Evolutionary conservation across 2,797 vertebrate species (phyloP).

Genomic region (Crenuchus spilurus): DNA sequence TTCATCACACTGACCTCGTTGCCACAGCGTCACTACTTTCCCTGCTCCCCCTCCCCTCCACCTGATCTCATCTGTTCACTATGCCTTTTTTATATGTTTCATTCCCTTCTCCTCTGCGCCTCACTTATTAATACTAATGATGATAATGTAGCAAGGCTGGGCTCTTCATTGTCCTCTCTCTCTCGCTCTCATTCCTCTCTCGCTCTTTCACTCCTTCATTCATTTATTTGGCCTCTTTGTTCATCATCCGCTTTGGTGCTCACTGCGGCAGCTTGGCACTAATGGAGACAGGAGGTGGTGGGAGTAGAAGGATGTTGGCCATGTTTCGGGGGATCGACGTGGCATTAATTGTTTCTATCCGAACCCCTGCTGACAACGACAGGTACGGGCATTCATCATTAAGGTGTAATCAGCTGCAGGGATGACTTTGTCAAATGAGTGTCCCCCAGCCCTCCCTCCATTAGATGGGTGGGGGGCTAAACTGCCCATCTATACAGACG

Average conservation of each 20-base stretch:
- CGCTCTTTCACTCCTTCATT: not conserved
- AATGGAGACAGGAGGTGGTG: conserved; percentile 44
- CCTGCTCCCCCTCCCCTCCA: conserved; percentile 10
- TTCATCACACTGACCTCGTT: conserved; percentile 75
- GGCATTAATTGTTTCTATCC: conserved; percentile 75
- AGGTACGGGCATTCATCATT: conserved; percentile 70
- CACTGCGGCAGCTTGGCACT: conserved; percentile 37
- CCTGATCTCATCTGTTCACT: conserved; percentile 56
- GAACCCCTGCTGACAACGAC: conserved; percentile 56
- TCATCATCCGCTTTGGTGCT: conserved; percentile 52
- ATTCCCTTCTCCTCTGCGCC: not conserved
- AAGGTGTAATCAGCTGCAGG: conserved; percentile 61
- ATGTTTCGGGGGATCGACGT: conserved; percentile 61
- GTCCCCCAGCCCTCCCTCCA: conserved; percentile 58
- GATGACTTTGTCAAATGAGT: conserved; percentile 70
- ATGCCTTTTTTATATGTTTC: conserved; percentile 17
- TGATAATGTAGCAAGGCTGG: conserved; percentile 32
- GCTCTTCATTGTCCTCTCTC: conserved; percentile 34
- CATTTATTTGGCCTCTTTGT: conserved; percentile 57
- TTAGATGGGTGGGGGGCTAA: conserved; percentile 38
- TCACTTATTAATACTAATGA: conserved; percentile 56
- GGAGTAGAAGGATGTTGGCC: not conserved
- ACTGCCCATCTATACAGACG: conserved; percentile 2
- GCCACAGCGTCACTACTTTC: conserved; percentile 40
- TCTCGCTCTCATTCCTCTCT: conserved; percentile 7